Evolutionary conservation across 2,113 vertebrate genomes (phyloP).

Genomic region (Tiliqua scincoides): DNA sequence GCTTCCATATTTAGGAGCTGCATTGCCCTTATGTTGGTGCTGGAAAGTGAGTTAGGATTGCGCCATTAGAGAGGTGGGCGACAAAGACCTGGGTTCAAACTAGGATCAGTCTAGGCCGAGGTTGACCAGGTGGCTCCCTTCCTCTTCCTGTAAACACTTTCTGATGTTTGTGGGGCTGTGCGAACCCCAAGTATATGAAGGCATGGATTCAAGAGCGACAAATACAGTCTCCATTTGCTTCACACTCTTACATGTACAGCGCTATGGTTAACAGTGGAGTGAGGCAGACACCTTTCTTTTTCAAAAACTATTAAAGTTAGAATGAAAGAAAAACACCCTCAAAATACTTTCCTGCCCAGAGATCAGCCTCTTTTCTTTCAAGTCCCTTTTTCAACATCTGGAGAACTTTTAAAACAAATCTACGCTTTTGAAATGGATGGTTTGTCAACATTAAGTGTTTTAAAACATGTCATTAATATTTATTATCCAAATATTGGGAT

Average conservation of each 20-base stretch:
- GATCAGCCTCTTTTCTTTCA: not conserved
- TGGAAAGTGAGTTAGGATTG: no score
- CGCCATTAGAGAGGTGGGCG: no score
- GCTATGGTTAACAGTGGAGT: not conserved
- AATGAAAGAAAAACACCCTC: not conserved
- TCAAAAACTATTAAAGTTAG: not conserved
- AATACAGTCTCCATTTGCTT: not conserved
- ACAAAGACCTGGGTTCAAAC: no score
- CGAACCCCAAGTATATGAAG: not conserved
- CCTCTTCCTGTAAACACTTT: no score
- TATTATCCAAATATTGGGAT: slow-evolving; percentile 3
- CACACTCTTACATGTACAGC: not conserved
- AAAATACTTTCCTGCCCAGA: not conserved
- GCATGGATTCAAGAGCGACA: not conserved
- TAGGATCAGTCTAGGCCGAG: no score
- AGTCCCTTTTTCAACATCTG: slow-evolving; percentile 1
- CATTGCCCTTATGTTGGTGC: no score
- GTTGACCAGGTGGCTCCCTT: no score
- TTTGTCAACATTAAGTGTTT: not conserved
- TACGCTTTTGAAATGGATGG: not conserved
- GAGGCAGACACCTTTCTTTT: not conserved
- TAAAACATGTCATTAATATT: not conserved
- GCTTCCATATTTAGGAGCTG: no score
- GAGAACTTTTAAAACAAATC: not conserved
- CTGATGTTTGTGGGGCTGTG: not conserved